A percentile compares a stretch with the other conserved stretches of the same genome.
Conservation (phyloP, 2,113 vertebrate species). For the Melanostigma gelatinosum region DNA sequence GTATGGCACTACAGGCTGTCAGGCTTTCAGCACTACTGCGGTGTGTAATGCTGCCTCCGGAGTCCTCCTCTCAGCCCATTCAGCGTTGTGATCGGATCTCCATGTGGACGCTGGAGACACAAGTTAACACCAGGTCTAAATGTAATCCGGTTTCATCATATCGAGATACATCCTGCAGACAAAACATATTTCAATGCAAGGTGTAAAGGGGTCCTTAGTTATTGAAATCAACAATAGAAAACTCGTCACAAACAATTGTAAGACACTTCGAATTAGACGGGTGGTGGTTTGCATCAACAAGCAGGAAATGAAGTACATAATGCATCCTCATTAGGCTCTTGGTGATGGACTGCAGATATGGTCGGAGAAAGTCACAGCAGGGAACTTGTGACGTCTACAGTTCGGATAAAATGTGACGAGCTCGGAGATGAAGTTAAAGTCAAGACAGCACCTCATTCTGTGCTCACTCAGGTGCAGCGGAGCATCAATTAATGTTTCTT, state of each 20-base stretch:
- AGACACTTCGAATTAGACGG: not conserved
- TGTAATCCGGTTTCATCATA: not conserved
- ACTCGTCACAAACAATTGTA: not conserved
- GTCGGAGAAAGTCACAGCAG: not conserved
- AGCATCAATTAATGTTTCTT: slow-evolving; percentile 13
- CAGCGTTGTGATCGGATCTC: not conserved
- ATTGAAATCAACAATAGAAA: not conserved
- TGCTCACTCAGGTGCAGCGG: not conserved
- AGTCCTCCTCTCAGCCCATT: no score
- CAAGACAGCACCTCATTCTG: not conserved
- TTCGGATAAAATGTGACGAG: not conserved
- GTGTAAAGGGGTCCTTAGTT: not conserved
- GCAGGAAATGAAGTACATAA: not conserved
- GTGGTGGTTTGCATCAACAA: not conserved
- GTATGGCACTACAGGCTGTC: no score
- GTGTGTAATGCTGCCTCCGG: no score
- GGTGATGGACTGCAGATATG: not conserved
- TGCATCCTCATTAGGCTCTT: not conserved
- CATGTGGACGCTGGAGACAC: not conserved
- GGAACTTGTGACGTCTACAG: not conserved
- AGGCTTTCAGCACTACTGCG: no score
- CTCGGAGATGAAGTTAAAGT: not conserved
- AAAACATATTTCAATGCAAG: not conserved
- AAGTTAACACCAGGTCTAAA: not conserved
- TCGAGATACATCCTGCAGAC: not conserved